Evolutionary conservation across 1,140 invertebrate species (phyloP), one percentile per base, ranked within the genome.

Genomic region (Agraylea sexmaculata): DNA sequence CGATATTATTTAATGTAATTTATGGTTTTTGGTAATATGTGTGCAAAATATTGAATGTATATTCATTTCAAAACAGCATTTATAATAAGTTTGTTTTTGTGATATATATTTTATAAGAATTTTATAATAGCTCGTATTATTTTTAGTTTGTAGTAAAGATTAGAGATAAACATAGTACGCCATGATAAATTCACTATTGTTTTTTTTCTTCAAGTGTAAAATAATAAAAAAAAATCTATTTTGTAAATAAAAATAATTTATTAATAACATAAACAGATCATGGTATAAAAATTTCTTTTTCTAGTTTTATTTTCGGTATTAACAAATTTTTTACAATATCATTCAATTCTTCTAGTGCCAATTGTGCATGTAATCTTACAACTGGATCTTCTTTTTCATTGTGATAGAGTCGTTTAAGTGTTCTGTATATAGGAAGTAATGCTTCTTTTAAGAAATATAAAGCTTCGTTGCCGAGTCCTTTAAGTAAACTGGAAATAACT

Each of bases 311-410:
- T 48, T 66, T 53, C 1, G 70, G 62, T 43, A 76, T 70, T 11
- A 87, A 48, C 51, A 77, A 71, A 34, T 75, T 61, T 46, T 67
- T 70, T 17, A 80, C 75, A 31, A 80, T 77, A 27, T 69, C 64
- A 56, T 85, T 75, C 10, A 90, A 64, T 66, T 87, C 80, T 58
- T 83, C 78, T 3, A 87, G 52, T 1, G 83, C 80, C 18, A 86
- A 53, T 50, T 83, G 75, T 15, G 77, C 75, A 51, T 89, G 84
- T 15, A 84, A 59, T 52, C 70, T 67, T 10, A 86, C 64, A 1
- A 77, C 64, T 11, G 77, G 68, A 60, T 90, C 84, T 32, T 72
- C 67, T 48, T 80, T 50, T 19, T 56, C 71, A 35, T 68, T 66
- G 18, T 68, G 62, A 34, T 80, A 73, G 4, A 83, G 55, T 33